Conservation (phyloP, 2,113 vertebrate species). For the Heliornis fulica region DNA sequence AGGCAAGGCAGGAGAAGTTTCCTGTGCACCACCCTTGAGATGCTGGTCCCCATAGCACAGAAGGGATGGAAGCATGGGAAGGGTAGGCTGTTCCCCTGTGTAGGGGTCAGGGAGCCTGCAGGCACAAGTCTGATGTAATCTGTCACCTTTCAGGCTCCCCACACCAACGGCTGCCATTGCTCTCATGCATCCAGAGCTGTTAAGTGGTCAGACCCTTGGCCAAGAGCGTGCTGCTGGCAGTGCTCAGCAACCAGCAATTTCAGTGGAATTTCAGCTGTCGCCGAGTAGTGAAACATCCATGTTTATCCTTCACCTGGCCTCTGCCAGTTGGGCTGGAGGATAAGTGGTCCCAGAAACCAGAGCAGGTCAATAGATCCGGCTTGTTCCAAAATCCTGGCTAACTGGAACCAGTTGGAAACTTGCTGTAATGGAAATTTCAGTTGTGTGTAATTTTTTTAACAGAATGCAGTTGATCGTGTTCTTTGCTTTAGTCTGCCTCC, state of each 20-base stretch:
- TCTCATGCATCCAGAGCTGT: neutral
- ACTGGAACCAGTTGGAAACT: conserved; percentile 45
- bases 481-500: neutral
- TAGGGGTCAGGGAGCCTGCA: accelerated
- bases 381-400: conserved; percentile 36
- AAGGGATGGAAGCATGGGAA: accelerated
- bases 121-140: neutral
- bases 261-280: neutral
- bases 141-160: neutral
- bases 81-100: accelerated
- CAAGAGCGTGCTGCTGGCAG: neutral
- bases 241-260: neutral
- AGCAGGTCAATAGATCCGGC: neutral
- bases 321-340: conserved; percentile 20
- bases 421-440: neutral
- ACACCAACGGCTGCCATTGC: neutral
- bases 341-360: conserved; percentile 52
- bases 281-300: neutral
- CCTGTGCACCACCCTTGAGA: neutral
- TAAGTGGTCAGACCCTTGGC: neutral
- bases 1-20: accelerated
- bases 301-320: conserved; percentile 49
- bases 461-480: neutral
- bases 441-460: conserved; percentile 21
- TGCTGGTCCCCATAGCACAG: accelerated